phyloP scores from a whole-genome alignment of 1,140 invertebrate genomes.

The Luehdorfia chinensis region DNA sequence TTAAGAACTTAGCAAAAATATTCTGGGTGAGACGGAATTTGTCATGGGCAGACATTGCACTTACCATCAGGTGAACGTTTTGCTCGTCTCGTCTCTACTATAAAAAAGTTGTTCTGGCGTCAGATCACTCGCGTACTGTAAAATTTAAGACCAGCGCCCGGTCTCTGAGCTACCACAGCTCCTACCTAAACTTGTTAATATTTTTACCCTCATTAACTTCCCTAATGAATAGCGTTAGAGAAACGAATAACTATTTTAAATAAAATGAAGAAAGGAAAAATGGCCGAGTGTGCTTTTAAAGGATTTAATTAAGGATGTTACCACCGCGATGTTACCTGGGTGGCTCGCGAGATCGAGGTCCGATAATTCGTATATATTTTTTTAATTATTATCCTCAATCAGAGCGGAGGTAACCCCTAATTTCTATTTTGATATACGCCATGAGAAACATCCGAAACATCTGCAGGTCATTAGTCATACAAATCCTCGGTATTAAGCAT shows the following conservation, averaged over 20 bases:
- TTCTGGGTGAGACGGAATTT: no score
- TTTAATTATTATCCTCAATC: slow-evolving; percentile 64
- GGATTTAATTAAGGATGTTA: slow-evolving; percentile 32
- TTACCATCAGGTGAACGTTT: no score
- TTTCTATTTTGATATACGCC: slow-evolving; percentile 61
- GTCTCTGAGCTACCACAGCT: no score
- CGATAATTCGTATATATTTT: slow-evolving; percentile 49
- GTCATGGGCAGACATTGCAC: no score
- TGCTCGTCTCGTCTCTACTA: no score
- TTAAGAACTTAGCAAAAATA: no score
- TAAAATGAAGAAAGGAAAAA: slow-evolving; percentile 11
- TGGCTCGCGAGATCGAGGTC: slow-evolving; percentile 47
- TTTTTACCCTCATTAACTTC: slow-evolving; percentile 11
- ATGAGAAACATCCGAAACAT: slow-evolving; percentile 37
- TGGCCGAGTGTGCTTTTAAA: slow-evolving; percentile 8
- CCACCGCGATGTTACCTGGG: slow-evolving; percentile 53
- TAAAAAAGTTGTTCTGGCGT: no score
- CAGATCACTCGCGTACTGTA: no score
- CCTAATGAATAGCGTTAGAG: background rate
- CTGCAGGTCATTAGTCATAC: slow-evolving; percentile 60
- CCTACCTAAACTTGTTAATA: no score
- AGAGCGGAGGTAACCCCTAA: slow-evolving; percentile 55
- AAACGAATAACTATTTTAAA: slow-evolving; percentile 12
- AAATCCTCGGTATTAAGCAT: slow-evolving; percentile 35
- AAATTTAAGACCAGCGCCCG: no score